Percentiles rank a stretch among this genome's conserved stretches.
Evolutionary conservation across 2,888 invertebrate genomes (phyloP).

Genomic region (Scaeva pyrastri): DNA sequence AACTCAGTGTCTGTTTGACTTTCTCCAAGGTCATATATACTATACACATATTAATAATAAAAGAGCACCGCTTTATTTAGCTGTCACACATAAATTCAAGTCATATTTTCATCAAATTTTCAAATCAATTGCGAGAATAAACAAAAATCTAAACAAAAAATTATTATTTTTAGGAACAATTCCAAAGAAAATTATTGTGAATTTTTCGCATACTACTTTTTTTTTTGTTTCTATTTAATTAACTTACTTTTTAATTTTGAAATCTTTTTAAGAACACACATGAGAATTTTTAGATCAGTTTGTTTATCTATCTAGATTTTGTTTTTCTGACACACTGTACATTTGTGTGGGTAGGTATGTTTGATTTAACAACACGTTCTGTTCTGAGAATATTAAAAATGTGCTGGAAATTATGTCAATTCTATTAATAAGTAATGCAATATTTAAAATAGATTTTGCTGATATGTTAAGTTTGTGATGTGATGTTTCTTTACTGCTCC

Average conservation of each 20-base stretch:
- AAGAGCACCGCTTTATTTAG: neutral
- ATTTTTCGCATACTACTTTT: slow-evolving; percentile 13
- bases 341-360: slow-evolving; percentile 4
- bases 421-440: slow-evolving; percentile 73
- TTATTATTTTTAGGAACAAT: neutral
- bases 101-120: neutral
- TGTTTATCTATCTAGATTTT: neutral
- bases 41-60: too few species aligned
- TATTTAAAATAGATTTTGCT: slow-evolving; percentile 9
- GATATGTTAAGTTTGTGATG: neutral
- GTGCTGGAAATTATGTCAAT: slow-evolving; percentile 75
- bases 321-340: slow-evolving; percentile 38
- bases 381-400: slow-evolving; percentile 59
- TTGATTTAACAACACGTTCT: slow-evolving; percentile 55
- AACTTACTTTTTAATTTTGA: slow-evolving; percentile 7
- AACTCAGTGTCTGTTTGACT: too few species aligned
- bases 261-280: slow-evolving; percentile 53
- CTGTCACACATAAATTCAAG: neutral
- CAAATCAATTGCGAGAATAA: neutral
- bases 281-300: slow-evolving; percentile 37
- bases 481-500: slow-evolving; percentile 16
- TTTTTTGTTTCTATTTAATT: slow-evolving; percentile 5
- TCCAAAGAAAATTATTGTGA: neutral
- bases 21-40: neutral
- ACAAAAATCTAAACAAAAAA: neutral